Base-by-base conservation (phyloP, 2,797 vertebrate genomes). In the Salmo trutta region DNA sequence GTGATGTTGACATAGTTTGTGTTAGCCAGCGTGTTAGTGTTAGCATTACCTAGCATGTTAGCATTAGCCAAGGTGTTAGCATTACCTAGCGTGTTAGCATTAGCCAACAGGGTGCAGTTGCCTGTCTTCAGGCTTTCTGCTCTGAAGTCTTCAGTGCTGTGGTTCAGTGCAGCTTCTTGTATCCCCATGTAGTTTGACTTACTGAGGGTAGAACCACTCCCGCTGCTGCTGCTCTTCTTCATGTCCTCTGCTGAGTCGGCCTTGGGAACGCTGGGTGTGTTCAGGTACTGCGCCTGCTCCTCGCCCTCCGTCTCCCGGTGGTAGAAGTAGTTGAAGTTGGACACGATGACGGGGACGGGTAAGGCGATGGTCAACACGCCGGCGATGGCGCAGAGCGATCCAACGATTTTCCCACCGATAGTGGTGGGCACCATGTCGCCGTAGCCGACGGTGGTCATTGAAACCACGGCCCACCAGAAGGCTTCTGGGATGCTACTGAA, bases 281-380 rank as follows among this genome's bases (percentile, higher is more conserved):
- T 74, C 29, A 74, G 72, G 72, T 74, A 74, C 72, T 74, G 72
- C 19, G 54, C 72, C 72, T 74, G 72, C 54, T 74, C 72, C 72
- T 74, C 72, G 2, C 72, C 72, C 72, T 74, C 72, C 2, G 72
- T 74, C 72, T 74, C 72, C 24, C 72, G 54, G 31, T 74, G 72
- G 54, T 74, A 74, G 54, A 74, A 74, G 72, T 74, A 74, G 53
- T 74, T 74, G 72, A 74, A 74, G 54, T 62, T 74, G 72, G 72
- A 74, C 16, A 74, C 72, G 19, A 74, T 74, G 72, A 74, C 72
- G 0, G 72, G 72, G 1, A 74, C 72, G 1, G 72, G 54, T n/a
- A 74, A n/a, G 4, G 72, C 72, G n/a, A 74, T 74, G 72, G 72
- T 74, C 31, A 74, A 31, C 72, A 74, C 72, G 54, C 72, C 72